phyloP scores from a whole-genome alignment of 2,797 vertebrate species.

The Sparus aurata region DNA sequence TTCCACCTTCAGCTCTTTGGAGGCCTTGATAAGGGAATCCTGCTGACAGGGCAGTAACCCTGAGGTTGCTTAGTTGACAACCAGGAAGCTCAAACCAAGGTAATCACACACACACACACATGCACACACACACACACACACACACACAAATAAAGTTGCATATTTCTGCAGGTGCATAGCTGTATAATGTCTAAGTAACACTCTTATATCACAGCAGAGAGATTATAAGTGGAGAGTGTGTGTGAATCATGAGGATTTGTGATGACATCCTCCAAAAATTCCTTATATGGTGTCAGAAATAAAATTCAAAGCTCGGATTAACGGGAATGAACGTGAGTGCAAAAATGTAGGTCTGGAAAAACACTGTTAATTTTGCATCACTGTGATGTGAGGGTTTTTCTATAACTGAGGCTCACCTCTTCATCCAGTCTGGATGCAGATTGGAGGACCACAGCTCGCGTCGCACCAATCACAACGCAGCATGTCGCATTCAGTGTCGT shows the following conservation, averaged over 20 bases:
- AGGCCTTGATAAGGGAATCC: slow-evolving; percentile 47
- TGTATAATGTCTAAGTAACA: background rate
- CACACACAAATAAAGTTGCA: slow-evolving; percentile 8
- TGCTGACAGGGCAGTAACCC: slow-evolving; percentile 53
- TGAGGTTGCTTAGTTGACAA: slow-evolving; percentile 31
- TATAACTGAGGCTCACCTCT: slow-evolving; percentile 20
- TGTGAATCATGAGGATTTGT: slow-evolving; percentile 25
- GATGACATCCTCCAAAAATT: slow-evolving; percentile 30
- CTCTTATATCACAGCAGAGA: background rate
- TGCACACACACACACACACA: background rate
- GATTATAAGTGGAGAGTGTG: background rate
- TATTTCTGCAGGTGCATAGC: background rate
- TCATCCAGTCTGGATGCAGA: slow-evolving; percentile 35
- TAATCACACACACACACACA: slow-evolving; percentile 4
- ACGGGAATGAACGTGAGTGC: slow-evolving; percentile 11
- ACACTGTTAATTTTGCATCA: slow-evolving; percentile 53
- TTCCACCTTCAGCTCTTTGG: slow-evolving; percentile 43
- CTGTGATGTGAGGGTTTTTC: slow-evolving; percentile 31
- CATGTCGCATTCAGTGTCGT: slow-evolving; percentile 23
- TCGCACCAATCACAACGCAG: slow-evolving; percentile 58
- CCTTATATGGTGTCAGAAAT: slow-evolving; percentile 47
- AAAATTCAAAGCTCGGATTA: slow-evolving; percentile 27
- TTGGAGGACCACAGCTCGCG: slow-evolving; percentile 37
- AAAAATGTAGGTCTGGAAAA: slow-evolving; percentile 33
- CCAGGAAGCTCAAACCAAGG: slow-evolving; percentile 19